Conservation (phyloP, 1,140 invertebrate genomes). For the Sitobion miscanthi region DNA sequence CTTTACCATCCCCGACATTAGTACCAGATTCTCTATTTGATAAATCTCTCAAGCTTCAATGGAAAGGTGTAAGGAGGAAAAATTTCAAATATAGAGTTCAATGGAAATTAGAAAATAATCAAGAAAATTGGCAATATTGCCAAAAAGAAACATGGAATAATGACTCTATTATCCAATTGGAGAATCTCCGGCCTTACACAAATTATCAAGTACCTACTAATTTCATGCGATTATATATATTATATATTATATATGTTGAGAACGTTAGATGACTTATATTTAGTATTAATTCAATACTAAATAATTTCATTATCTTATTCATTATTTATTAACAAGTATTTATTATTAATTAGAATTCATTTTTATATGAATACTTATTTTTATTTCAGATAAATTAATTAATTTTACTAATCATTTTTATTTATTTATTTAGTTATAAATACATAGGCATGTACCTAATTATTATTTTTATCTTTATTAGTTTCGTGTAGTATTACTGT, state of each 20-base stretch:
- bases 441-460: not conserved
- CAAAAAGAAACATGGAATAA: slow-evolving; percentile 72
- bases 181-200: slow-evolving; percentile 83
- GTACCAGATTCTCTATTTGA: slow-evolving; percentile 77
- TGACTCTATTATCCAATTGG: slow-evolving; percentile 73
- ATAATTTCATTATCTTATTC: too few relatives aligned
- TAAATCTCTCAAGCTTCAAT: slow-evolving; percentile 79
- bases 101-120: slow-evolving; percentile 74
- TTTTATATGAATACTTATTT: too few relatives aligned
- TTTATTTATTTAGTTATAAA: not conserved
- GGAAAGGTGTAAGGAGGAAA: slow-evolving; percentile 68
- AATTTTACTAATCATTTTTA: too few relatives aligned
- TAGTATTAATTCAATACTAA: not conserved
- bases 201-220: slow-evolving; percentile 78
- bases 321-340: too few relatives aligned
- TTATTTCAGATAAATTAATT: too few relatives aligned
- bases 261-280: not conserved
- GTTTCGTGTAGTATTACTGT: slow-evolving; percentile 79
- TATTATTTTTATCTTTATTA: slow-evolving; percentile 64
- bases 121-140: slow-evolving; percentile 76
- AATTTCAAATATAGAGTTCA: slow-evolving; percentile 77
- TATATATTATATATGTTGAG: not conserved
- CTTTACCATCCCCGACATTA: slow-evolving; percentile 75
- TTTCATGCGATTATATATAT: slow-evolving; percentile 20
- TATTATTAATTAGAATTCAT: too few relatives aligned